These are phyloP conservation scores for Drepanosiphum platanoidis DNA, from an alignment of 2,888 invertebrate genomes.

Conservation along the genomic window DNA sequence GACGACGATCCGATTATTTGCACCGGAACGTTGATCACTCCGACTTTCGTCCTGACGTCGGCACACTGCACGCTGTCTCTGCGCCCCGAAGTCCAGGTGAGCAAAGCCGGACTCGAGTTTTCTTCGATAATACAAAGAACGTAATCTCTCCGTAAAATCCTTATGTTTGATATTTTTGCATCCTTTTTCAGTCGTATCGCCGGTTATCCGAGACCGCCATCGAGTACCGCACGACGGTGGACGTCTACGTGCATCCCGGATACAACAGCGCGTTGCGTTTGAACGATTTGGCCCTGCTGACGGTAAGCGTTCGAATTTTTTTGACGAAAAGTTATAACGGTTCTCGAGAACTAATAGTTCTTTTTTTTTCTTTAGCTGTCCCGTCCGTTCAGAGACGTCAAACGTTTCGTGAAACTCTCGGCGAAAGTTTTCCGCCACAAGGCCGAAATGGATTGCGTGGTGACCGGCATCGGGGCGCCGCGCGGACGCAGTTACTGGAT, in stretches of 20 bases:
- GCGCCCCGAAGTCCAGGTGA: not conserved
- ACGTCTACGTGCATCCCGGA: not conserved
- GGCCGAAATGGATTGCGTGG: not conserved
- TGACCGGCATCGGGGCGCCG: not conserved
- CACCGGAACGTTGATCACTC: not conserved
- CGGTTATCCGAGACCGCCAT: not conserved
- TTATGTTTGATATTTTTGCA: too few species aligned
- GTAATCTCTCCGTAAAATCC: too few species aligned
- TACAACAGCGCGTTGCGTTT: not conserved
- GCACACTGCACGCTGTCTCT: not conserved
- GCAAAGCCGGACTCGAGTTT: too few species aligned
- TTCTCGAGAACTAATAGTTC: too few species aligned
- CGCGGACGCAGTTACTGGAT: not conserved
- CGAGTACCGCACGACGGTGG: not conserved
- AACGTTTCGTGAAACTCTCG: not conserved
- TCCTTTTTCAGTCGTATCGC: constrained; percentile 12
- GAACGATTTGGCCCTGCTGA: not conserved
- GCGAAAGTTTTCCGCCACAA: not conserved
- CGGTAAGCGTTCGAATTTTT: too few species aligned
- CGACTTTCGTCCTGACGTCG: not conserved
- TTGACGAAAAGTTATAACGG: too few species aligned
- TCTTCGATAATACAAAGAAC: too few species aligned
- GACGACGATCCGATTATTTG: not conserved
- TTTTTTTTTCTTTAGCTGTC: not conserved
- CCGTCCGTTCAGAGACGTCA: not conserved